Evolutionary conservation across 2,797 vertebrate species (phyloP), one percentile per base, ranked within the genome.

Genomic region (Protosalanx chinensis): DNA sequence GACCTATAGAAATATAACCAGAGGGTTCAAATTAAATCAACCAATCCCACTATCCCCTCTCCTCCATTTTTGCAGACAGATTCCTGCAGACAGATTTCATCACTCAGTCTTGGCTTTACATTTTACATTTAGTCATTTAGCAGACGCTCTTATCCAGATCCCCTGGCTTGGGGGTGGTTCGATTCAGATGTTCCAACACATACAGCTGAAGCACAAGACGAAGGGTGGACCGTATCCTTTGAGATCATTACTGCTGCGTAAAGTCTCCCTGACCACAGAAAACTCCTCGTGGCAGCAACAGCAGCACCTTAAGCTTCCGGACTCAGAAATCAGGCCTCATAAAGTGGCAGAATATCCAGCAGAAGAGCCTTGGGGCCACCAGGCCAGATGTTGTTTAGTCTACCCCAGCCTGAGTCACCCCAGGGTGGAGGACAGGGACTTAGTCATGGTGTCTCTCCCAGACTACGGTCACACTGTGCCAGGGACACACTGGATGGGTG

Each of bases 361-460:
- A 60, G 59, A n/a, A 41, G 56, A 76, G 80, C 73, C 75, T 81
- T 68, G 77, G 79, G 68, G 33, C 73, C 68, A 67, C 65, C 76
- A 83, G 15, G 6, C 67, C 87, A 87, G 85, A 88, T 86, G 89
- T 85, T 82, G 67, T 68, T 76, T 69, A 74, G 62, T 18, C 73
- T 6, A 49, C 73, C 37, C 74, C 58, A 61, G 67, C 62, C 66
- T 56, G 75, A 79, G 73, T 78, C 66, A 69, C 72, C 2, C 76
- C 41, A 5, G 37, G 51, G 72, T 35, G 60, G 67, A 3, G 30
- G 51, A 3, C 10, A 12, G 56, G 65, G 35, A 33, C 33, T 78
- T 77, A 76, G 67, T 86, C 78, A 74, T 63, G 30, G 56, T 41
- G 6, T 30, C 68, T 67, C 67, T 59, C 13, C 32, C 72, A 60